Evolutionary conservation across 2,888 invertebrate species (phyloP), one percentile per base, ranked within the genome.

Genomic region (Pristionchus exspectatus): DNA sequence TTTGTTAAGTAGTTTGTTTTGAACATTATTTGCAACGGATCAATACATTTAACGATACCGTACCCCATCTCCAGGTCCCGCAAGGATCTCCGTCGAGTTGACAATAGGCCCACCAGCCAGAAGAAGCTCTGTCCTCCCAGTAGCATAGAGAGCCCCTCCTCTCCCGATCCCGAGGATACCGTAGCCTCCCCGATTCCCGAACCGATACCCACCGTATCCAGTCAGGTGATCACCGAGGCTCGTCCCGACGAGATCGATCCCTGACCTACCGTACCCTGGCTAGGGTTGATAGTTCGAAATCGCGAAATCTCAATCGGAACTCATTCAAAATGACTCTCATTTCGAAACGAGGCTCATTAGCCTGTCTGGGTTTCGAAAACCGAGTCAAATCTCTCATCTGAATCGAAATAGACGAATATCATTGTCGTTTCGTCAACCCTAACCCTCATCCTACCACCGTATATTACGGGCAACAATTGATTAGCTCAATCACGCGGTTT

Each of bases 201-300:
- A 18, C 81, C 81, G 1, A 9, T 81, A 10, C 81, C 81, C 27
- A 81, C 81, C 81, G 81, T 27, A 81, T 81, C 81, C 81, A 54
- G 50, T 27, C 50, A 50, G 50, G 81, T 81, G n/a, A 81, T 81
- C 81, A 81, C 81, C 14, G 81, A 50, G 50, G 81, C 81, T 3
- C 50, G 18, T 12, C 81, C 81, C 1, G 81, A 81, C n/a, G 81
- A 81, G n/a, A 81, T 81, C 50, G 27, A 54, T 9, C 81, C 14
- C 12, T 16, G 24, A 21, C 21, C 38, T 38, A 74, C 74, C 18
- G 38, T 74, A 74, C 38, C 21, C 38, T 38, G 3, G 5, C 38
- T 38, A 38, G 38, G 38, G 38, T 38, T 38, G 38, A 38, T 3
- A 38, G 38, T 38, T 38, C 38, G 38, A 38, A 38, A 38, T 38